Evolutionary conservation across 2,888 invertebrate species (phyloP).

Genomic region (Apamea epomidion): DNA sequence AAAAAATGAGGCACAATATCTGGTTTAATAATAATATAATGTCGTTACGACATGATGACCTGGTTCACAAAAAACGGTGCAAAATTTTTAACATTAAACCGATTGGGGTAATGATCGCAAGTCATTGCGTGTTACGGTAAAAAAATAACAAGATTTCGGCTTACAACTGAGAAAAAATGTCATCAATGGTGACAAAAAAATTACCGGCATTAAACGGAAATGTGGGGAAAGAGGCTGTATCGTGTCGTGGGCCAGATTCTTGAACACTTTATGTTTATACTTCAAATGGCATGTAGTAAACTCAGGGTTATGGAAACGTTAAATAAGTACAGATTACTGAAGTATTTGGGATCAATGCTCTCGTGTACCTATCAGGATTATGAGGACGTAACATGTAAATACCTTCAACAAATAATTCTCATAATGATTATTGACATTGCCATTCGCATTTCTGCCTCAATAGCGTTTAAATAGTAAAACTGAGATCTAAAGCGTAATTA

Average conservation of each 20-base stretch:
- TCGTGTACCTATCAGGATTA: conserved; percentile 17
- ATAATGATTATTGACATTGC: conserved; percentile 43
- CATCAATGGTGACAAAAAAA: conserved; percentile 48
- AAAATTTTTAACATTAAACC: conserved; percentile 40
- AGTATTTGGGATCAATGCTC: conserved; percentile 13
- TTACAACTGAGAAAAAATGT: conserved; percentile 45
- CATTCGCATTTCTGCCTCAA: conserved; percentile 32
- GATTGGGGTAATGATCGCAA: conserved; percentile 53
- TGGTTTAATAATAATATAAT: conserved; percentile 40
- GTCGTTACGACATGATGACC: conserved; percentile 36
- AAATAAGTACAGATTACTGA: background rate
- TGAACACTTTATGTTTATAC: conserved; percentile 8
- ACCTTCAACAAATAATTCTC: conserved; percentile 29
- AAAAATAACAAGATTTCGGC: conserved; percentile 57
- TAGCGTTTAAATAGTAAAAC: conserved; percentile 30
- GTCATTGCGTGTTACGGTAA: conserved; percentile 49
- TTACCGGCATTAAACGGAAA: conserved; percentile 29
- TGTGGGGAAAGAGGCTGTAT: conserved; percentile 59
- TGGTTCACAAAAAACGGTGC: conserved; percentile 44
- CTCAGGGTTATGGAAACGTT: background rate
- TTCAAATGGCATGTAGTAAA: background rate
- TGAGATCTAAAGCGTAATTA: conserved; percentile 48
- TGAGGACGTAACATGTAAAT: background rate
- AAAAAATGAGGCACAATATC: conserved; percentile 22
- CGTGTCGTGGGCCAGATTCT: conserved; percentile 36